Evolutionary conservation across 2,888 invertebrate species (phyloP).

Genomic region (Ferdinandea cuprea): DNA sequence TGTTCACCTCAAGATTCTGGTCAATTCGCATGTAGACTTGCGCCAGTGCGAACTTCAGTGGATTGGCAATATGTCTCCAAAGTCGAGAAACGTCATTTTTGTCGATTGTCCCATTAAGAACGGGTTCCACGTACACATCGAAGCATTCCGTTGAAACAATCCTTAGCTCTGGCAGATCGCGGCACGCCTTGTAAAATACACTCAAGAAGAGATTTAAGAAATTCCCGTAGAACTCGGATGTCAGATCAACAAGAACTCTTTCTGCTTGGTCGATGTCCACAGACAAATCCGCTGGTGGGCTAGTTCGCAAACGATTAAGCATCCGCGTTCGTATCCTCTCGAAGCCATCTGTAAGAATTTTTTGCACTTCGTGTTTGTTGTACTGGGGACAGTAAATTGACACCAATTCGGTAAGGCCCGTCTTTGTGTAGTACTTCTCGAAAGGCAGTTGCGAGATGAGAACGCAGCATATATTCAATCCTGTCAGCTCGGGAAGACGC

Average conservation of each 20-base stretch:
- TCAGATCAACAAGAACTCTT: conserved; percentile 78
- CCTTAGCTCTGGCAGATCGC: conserved; percentile 92
- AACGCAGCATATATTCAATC: conserved; percentile 89
- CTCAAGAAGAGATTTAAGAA: conserved; percentile 92
- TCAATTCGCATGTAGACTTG: conserved; percentile 89
- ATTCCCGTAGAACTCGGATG: conserved; percentile 87
- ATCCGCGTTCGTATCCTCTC: conserved; percentile 48
- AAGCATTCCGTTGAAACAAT: conserved; percentile 92
- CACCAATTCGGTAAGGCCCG: conserved; percentile 88
- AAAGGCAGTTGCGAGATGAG: conserved; percentile 91
- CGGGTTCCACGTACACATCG: conserved; percentile 90
- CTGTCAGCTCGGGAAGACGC: conserved; percentile 89
- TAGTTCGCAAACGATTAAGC: conserved; percentile 65
- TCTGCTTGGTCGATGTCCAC: conserved; percentile 75
- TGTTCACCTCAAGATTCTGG: conserved; percentile 59
- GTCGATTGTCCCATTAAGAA: conserved; percentile 87
- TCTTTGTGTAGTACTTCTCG: conserved; percentile 90
- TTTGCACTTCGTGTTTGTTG: conserved; percentile 87
- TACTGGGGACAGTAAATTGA: conserved; percentile 92
- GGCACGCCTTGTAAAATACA: conserved; percentile 92
- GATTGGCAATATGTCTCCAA: conserved; percentile 91
- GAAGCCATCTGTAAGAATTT: conserved; percentile 84
- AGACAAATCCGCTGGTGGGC: conserved; percentile 74
- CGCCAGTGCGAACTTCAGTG: conserved; percentile 89
- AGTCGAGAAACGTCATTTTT: conserved; percentile 87